Base-by-base conservation (phyloP, 2,113 vertebrate species). In the Cardinalis cardinalis region DNA sequence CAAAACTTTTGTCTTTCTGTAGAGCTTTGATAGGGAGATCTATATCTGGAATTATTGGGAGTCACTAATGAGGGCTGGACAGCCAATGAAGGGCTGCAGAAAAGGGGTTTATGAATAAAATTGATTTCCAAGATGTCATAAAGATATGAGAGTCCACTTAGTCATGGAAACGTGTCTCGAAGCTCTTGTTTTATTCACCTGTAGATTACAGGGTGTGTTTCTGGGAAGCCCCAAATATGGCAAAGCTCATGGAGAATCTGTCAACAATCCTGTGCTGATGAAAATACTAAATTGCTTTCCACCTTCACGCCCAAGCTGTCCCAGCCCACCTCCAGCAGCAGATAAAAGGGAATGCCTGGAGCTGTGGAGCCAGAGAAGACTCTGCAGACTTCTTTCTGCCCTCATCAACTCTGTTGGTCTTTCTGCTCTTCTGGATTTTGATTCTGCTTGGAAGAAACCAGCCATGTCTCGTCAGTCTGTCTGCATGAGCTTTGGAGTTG, bases 401-500 rank as follows among this genome's bases (percentile, higher is more conserved):
- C 32, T 10, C 73, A 56, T 49, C 68, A 64, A 36, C 59, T 58
- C 48, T 5, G 0, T 34, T 46, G 59, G 58, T 79, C 55, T 43
- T 88, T 43, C 58, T 48, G 26, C 34, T 89, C 71, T 44, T 73
- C 86, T 56, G 20, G 68, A 58, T 59, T 77, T 93, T 71, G 56
- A 36, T 44, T 90, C 71, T 3, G 0, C 88, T 83, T 18, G 19
- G 87, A 74, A 73, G 76, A 71, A 10, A 52, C 0, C 51, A 11
- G n/a, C n/a, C 84, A 97, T 97, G 96, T 96, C 94, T 84, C 84
- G 95, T 5, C 95, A 95, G 56, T 92, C 95, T 4, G 64, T 40
- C 68, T 94, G 92, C 60, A 84, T 84, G 24, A 93, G 92, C 87
- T 79, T 85, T 38, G 95, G 93, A 12, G 74, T 93, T 0, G 43